Conservation (phyloP, 2,888 invertebrate species). For the Cerceris ruficornis region DNA sequence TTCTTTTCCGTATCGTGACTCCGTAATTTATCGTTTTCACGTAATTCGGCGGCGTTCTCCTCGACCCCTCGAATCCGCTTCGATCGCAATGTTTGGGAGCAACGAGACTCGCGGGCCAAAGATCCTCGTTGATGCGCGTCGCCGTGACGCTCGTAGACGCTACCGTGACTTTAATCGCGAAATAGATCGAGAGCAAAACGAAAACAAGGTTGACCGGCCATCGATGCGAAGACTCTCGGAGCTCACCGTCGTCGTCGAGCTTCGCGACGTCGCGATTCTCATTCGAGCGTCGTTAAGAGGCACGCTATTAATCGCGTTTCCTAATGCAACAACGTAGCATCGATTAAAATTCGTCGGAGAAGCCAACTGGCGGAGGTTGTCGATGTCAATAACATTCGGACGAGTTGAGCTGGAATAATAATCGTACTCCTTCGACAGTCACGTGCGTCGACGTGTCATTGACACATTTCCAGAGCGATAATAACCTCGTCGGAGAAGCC, state of each 20-base stretch:
- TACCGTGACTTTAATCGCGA: no score
- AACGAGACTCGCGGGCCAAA: no score
- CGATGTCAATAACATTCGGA: constrained; percentile 46
- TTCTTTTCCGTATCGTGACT: no score
- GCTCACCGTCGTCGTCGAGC: neutral
- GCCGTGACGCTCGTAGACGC: no score
- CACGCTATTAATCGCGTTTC: constrained; percentile 2
- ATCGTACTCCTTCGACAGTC: constrained; percentile 45
- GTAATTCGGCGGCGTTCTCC: no score
- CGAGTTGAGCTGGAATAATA: constrained; percentile 51
- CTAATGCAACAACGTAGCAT: constrained; percentile 19
- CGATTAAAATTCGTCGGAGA: constrained; percentile 54
- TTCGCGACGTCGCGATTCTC: neutral
- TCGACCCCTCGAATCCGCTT: no score
- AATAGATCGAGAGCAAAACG: no score
- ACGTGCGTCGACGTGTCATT: constrained; percentile 56
- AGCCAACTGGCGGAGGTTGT: constrained; percentile 34
- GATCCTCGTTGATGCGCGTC: no score
- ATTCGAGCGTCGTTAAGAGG: constrained; percentile 6
- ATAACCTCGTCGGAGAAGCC: constrained; percentile 27
- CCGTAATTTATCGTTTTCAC: no score
- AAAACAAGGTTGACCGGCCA: neutral
- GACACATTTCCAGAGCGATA: constrained; percentile 48
- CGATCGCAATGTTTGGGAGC: no score
- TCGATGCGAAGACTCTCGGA: no score